These are phyloP conservation scores for Osedax frankpressi DNA, from an alignment of 2,888 invertebrate species.

Conservation along the genomic window DNA sequence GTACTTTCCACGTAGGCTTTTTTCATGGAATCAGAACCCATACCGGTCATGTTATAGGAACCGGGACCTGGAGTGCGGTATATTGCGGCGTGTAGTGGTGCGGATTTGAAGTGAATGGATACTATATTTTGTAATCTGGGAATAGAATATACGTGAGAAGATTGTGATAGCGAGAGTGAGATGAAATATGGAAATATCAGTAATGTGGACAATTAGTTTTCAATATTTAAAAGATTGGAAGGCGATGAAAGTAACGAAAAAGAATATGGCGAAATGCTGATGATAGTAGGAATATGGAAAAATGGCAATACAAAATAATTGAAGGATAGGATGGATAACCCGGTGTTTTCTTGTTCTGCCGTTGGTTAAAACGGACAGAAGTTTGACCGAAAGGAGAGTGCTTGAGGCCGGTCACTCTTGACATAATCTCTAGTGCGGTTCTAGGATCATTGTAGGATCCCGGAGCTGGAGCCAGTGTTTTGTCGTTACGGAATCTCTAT, in stretches of 20 bases:
- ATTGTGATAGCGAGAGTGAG: no score
- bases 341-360: constrained; percentile 33
- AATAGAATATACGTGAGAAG: no score
- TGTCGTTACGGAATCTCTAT: background rate
- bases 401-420: constrained; percentile 41
- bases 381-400: constrained; percentile 45
- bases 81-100: no score
- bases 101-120: no score
- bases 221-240: no score
- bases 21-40: constrained; percentile 43
- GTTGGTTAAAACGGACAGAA: constrained; percentile 36
- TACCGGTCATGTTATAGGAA: constrained; percentile 41
- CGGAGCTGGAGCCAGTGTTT: constrained; percentile 36
- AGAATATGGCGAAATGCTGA: background rate
- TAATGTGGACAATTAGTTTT: no score
- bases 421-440: constrained; percentile 37
- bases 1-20: constrained; percentile 44
- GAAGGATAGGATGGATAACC: no score
- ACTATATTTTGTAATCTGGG: no score
- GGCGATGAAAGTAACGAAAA: no score
- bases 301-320: background rate
- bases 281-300: background rate
- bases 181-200: no score
- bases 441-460: constrained; percentile 45
- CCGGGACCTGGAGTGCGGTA: constrained; percentile 40